Base-by-base conservation (phyloP, 2,113 vertebrate genomes). In the Chaenogobius annularis region DNA sequence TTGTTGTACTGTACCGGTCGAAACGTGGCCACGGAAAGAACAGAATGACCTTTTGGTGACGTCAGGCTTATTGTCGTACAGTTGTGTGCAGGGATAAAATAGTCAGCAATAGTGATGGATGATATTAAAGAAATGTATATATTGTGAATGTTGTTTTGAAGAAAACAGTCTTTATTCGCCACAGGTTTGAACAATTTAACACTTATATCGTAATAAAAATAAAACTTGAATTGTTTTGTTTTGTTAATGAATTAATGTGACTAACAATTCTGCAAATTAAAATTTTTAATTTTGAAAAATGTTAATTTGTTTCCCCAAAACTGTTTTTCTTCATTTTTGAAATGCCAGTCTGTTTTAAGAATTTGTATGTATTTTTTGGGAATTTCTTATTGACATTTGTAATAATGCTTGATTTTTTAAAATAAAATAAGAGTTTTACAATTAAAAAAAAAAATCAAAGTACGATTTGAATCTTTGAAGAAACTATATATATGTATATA, bases 291-390 rank as follows among this genome's bases (percentile, higher is more conserved):
- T 43, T n/a, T 10, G 7, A 40, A 40, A 63, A 63, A 63, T 63
- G 61, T 43, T 63, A 63, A 63, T 43, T 40, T 63, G 61, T 63
- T 63, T 63, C 19, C 26, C 10, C 19, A 10, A 43, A 63, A 63
- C n/a, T 40, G 19, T 40, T 20, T 35, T 40, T 63, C 15, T 63
- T 63, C 10, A n/a, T 62, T 62, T 62, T n/a, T 11, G 5, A 63
- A 63, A 63, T 63, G 61, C 35, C 61, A 63, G 5, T 40, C 15
- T 61, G 7, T 58, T 61, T 35, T 35, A 35, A 17, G 12, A 59
- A 26, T 23, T 59, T 2, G 5, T 12, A 14, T 26, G 56, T 61
- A 58, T 61, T 61, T 61, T 61, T 6, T 3, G 7, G 7, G 3
- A 35, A 61, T 61, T 61, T 61, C 14, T 35, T 35, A 35, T 61